Base-by-base conservation (phyloP, 2,888 invertebrate species). In the Lithophane semibrunnea region DNA sequence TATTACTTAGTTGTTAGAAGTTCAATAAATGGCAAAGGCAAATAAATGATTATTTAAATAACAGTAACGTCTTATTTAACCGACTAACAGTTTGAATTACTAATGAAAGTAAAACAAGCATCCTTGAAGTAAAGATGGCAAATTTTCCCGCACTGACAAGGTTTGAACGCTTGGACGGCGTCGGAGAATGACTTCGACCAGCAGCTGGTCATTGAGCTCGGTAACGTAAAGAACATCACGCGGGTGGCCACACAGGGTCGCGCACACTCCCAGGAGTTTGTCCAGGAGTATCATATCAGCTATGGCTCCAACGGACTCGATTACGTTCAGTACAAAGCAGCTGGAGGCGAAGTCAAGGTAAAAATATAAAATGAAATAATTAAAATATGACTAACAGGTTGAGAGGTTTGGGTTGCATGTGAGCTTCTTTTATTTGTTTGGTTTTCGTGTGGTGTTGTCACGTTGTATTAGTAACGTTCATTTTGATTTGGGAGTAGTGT, bases 111-210 rank as follows among this genome's bases (percentile, higher is more conserved):
- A 83, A 81, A 73, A 52, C 73, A 77, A 75, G 79, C 64, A 54
- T 72, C 29, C 16, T 49, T 74, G 75, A 82, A 82, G 81, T 79
- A 87, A 87, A 89, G 82, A 87, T 86, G 63, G 83, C 77, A 77
- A 84, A 88, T 90, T 88, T 89, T 85, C 76, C 87, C 82, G 80
- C 73, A 87, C 82, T 82, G 80, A 94, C 91, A 98, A 98, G 98
- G 98, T 97, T 97, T 97, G 94, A 98, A 98, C 97, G 99, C 99
- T 92, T 99, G 99, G 99, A 98, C 99, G 86, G 98, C 99, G 75
- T 97, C 98, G 92, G 98, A 97, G 95, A 98, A 98, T 92, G 99
- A 99, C 97, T 99, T 99, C 95, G 98, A 98, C 94, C 99, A 99
- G 96, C 98, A 98, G 95, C 97, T 99, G 90, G 98, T 98, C 86